These are phyloP conservation scores for Pseudobourletiella spinata DNA, from an alignment of 1,140 invertebrate genomes.

Conservation along the genomic window DNA sequence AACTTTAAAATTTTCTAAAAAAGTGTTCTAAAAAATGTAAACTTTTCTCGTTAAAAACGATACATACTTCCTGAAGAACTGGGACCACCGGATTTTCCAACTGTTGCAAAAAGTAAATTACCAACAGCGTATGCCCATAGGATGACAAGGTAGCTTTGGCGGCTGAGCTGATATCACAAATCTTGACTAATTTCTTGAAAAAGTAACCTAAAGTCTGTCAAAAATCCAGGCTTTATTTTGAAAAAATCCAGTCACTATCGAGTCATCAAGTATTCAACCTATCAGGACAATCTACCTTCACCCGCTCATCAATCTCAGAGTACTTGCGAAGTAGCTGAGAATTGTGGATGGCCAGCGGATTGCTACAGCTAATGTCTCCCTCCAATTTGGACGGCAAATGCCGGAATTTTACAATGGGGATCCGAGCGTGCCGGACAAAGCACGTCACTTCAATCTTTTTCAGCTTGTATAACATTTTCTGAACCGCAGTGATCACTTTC, in stretches of 20 bases:
- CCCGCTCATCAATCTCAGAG: neutral
- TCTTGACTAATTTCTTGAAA: slow-evolving; percentile 51
- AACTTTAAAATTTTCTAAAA: too few relatives aligned
- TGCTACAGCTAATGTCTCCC: slow-evolving; percentile 54
- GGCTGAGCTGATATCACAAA: slow-evolving; percentile 51
- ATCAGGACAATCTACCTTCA: too few relatives aligned
- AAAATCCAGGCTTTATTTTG: too few relatives aligned
- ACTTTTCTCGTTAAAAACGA: too few relatives aligned
- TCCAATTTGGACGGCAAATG: slow-evolving; percentile 44
- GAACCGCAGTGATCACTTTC: neutral
- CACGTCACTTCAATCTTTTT: neutral
- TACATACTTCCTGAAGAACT: slow-evolving; percentile 51
- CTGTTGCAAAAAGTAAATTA: slow-evolving; percentile 51
- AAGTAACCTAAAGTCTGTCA: slow-evolving; percentile 47
- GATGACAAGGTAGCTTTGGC: slow-evolving; percentile 54
- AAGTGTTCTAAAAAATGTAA: too few relatives aligned
- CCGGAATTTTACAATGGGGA: slow-evolving; percentile 53
- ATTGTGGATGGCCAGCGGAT: slow-evolving; percentile 46
- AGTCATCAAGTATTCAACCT: too few relatives aligned
- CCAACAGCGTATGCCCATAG: slow-evolving; percentile 54
- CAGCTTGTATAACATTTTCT: neutral
- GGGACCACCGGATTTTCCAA: slow-evolving; percentile 50
- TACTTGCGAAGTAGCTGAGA: neutral
- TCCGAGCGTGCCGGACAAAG: slow-evolving; percentile 43
- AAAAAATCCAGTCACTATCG: too few relatives aligned